Conservation (phyloP, 30 jellyfish, hydroid and myxozoan genomes). For the Aurelia coerulea region DNA sequence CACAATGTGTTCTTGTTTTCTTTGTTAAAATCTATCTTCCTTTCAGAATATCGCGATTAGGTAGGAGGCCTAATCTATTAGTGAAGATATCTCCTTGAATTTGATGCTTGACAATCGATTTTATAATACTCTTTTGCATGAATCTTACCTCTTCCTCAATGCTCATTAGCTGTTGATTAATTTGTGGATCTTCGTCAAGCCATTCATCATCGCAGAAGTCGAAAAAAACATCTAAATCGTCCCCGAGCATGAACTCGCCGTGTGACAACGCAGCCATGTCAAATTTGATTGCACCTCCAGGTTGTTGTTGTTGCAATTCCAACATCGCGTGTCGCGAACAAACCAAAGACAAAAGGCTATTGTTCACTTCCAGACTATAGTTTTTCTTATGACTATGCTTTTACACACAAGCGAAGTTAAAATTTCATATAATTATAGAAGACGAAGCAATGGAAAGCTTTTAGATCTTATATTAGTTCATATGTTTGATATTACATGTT, state of each 20-base stretch:
- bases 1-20: no score
- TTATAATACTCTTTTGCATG: constrained; percentile 5
- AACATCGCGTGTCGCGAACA: constrained; percentile 39
- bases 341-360: constrained; percentile 46
- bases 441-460: no score
- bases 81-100: neutral
- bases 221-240: constrained; percentile 51
- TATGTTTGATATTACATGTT: no score
- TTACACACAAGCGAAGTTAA: no score
- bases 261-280: no score
- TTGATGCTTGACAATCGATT: constrained; percentile 7
- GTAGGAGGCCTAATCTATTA: constrained; percentile 2
- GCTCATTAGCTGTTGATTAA: constrained; percentile 38
- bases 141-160: constrained; percentile 46
- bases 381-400: constrained; percentile 49
- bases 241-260: no score
- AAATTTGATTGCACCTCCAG: no score
- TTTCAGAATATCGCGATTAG: constrained; percentile 3
- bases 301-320: constrained; percentile 58
- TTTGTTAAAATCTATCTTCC: neutral
- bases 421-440: no score
- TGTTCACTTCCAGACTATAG: constrained; percentile 39
- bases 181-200: constrained; percentile 50
- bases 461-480: no score
- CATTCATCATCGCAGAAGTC: constrained; percentile 54